Conservation (phyloP, 1,140 invertebrate genomes). For the Drosophila rufa region DNA sequence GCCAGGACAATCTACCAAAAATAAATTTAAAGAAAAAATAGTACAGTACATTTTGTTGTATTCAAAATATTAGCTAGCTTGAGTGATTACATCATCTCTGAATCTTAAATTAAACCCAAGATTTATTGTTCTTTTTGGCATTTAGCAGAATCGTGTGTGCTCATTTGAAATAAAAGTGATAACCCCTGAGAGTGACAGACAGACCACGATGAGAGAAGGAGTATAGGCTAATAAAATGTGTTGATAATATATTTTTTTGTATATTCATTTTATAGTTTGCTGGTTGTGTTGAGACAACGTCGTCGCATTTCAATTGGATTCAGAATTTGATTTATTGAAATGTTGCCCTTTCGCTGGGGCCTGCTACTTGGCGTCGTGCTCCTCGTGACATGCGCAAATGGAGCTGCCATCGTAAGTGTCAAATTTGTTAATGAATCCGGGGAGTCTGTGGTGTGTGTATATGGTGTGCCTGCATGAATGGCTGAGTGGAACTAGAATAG, state of each 20-base stretch:
- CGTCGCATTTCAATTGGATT: constrained; percentile 65
- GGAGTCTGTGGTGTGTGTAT: constrained; percentile 11
- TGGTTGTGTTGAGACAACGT: constrained; percentile 44
- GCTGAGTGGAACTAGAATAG: constrained; percentile 41
- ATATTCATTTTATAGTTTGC: constrained; percentile 61
- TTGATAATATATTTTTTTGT: constrained; percentile 63
- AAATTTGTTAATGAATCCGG: constrained; percentile 58
- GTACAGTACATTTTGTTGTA: not conserved
- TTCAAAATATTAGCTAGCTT: not conserved
- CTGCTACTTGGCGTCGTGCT: constrained; percentile 70
- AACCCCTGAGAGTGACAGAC: constrained; percentile 67
- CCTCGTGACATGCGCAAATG: constrained; percentile 67
- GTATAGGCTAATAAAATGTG: constrained; percentile 50
- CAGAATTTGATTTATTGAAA: constrained; percentile 65
- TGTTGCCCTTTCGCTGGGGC: constrained; percentile 82
- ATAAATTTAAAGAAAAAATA: not conserved
- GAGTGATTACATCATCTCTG: constrained; percentile 57
- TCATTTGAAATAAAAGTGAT: constrained; percentile 60
- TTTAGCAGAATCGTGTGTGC: constrained; percentile 47
- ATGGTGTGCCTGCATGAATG: not conserved
- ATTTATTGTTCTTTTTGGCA: constrained; percentile 58
- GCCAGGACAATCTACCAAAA: not conserved
- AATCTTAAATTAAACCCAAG: constrained; percentile 34
- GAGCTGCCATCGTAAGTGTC: constrained; percentile 80
- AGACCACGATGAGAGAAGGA: constrained; percentile 29